Conservation (phyloP, 1,140 invertebrate species). For the Apis dorsata region DNA sequence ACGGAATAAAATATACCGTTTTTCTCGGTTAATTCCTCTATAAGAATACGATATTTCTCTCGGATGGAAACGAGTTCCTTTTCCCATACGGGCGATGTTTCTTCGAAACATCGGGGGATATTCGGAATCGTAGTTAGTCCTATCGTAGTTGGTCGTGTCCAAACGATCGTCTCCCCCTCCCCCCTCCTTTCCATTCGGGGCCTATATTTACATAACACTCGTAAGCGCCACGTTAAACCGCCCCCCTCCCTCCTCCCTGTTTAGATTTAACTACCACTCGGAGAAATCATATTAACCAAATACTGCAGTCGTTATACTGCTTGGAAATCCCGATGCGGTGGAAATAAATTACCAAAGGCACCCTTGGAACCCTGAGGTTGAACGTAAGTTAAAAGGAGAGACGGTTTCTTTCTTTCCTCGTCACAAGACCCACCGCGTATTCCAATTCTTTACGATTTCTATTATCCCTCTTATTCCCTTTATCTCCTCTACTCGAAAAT, state of each 20-base stretch:
- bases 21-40: too few relatives aligned
- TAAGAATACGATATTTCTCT: too few relatives aligned
- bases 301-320: conserved; percentile 58
- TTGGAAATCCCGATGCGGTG: conserved; percentile 35
- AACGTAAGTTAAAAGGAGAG: conserved; percentile 47
- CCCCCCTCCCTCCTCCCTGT: conserved; percentile 13
- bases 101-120: background rate
- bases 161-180: background rate
- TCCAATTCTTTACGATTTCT: conserved; percentile 63
- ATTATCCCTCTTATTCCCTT: conserved; percentile 54
- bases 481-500: conserved; percentile 54
- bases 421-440: conserved; percentile 51
- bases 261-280: conserved; percentile 65
- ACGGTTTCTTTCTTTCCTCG: conserved; percentile 35
- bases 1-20: too few relatives aligned
- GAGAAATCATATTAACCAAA: conserved; percentile 69
- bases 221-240: conserved; percentile 47
- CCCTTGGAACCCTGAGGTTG: conserved; percentile 28
- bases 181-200: background rate
- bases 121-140: conserved; percentile 39
- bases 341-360: conserved; percentile 62
- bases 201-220: conserved; percentile 67
- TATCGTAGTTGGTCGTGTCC: conserved; percentile 23
- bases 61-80: background rate
- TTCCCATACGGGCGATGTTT: background rate